phyloP scores from a whole-genome alignment of 2,113 vertebrate species.

The Uropsilus gracilis region DNA sequence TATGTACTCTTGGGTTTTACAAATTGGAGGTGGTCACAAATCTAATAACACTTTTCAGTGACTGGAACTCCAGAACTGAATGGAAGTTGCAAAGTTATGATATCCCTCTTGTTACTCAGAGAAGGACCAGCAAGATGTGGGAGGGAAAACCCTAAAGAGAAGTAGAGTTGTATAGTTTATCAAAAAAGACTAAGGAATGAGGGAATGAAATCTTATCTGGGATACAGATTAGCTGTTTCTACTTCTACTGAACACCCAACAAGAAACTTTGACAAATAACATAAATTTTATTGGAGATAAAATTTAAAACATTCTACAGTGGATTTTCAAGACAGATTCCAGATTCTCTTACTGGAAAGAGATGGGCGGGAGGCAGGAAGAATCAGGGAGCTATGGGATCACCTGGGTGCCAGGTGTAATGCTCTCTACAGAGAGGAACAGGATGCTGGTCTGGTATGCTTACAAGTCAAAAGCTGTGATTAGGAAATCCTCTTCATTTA shows the following conservation, averaged over 20 bases:
- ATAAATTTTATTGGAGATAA: neutral
- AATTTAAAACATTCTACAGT: neutral
- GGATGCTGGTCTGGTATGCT: neutral
- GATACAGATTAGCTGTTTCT: neutral
- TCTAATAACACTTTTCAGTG: neutral
- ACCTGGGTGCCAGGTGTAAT: neutral
- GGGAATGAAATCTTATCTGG: too few species aligned
- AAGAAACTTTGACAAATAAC: neutral
- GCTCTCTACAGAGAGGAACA: neutral
- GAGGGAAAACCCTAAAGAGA: neutral
- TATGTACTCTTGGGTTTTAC: neutral
- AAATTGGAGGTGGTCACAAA: neutral
- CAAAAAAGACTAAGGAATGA: neutral
- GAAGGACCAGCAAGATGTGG: neutral
- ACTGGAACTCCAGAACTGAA: neutral
- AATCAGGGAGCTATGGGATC: neutral
- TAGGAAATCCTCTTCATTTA: neutral
- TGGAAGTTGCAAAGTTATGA: neutral
- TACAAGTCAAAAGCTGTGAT: neutral
- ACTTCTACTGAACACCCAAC: neutral
- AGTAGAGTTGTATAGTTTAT: neutral
- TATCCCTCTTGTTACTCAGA: neutral
- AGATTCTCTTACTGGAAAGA: neutral
- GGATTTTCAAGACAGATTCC: constrained; percentile 8
- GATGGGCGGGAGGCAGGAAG: neutral